phyloP scores from a whole-genome alignment of 2,113 vertebrate species.

The Actinemys pallida region DNA sequence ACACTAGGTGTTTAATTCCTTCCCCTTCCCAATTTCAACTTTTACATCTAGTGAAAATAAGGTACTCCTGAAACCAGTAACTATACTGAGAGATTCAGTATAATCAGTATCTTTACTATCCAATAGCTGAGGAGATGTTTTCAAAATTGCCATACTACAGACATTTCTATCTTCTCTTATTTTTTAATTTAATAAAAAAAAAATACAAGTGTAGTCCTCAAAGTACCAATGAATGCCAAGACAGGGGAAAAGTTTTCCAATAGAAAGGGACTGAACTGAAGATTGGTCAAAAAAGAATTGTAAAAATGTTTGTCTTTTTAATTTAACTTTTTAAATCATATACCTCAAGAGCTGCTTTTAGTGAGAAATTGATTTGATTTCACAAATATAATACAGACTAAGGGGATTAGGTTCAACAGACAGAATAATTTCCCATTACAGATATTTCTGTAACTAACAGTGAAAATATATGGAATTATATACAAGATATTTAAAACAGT shows the following conservation, averaged over 20 bases:
- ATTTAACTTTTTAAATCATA: not conserved
- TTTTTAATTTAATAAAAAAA: not conserved
- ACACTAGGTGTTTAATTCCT: not conserved
- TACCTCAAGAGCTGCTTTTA: not conserved
- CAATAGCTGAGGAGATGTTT: not conserved
- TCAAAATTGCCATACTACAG: not conserved
- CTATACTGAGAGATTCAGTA: not conserved
- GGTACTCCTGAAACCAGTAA: not conserved
- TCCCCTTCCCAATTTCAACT: not conserved
- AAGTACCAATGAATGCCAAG: not conserved
- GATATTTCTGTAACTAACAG: not conserved
- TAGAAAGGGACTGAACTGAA: not conserved
- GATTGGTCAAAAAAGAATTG: not conserved
- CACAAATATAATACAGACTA: not conserved
- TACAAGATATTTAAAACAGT: not conserved
- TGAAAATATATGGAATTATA: not conserved
- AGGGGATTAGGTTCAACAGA: not conserved
- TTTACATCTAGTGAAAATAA: not conserved
- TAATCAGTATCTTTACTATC: not conserved
- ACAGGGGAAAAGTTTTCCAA: not conserved
- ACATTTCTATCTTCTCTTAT: not conserved
- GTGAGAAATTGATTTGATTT: not conserved
- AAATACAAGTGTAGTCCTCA: not conserved
- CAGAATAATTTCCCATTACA: not conserved
- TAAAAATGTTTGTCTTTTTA: too few relatives aligned